These are phyloP conservation scores for Apostichopus leukothele DNA, from an alignment of 53 echinoderm and acorn worm genomes.

Conservation along the genomic window DNA sequence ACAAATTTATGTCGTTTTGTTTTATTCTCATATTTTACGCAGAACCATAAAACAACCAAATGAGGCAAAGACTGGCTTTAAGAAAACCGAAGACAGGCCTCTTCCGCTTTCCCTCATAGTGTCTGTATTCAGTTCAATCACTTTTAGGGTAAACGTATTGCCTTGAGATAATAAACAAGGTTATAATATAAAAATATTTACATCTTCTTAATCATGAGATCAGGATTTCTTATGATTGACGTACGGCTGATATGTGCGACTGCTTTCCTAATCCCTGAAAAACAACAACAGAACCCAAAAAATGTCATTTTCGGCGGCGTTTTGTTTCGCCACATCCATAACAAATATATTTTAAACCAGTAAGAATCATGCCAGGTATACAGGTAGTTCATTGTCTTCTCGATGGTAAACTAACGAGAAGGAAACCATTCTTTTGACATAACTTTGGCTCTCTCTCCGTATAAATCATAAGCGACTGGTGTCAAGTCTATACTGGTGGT, in stretches of 20 bases:
- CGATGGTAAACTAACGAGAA: neutral
- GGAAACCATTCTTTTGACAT: neutral
- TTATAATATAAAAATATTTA: constrained; percentile 43
- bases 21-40: neutral
- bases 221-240: constrained; percentile 37
- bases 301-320: neutral
- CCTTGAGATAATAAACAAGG: constrained; percentile 37
- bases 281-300: neutral
- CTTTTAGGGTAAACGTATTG: constrained; percentile 30
- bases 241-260: neutral
- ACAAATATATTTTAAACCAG: neutral
- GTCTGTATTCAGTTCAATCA: constrained; percentile 5
- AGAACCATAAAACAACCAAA: too few species aligned
- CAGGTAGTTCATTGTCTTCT: too few species aligned
- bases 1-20: neutral
- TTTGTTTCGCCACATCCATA: constrained; percentile 5
- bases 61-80: neutral
- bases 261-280: neutral
- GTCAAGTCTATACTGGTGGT: constrained; percentile 49
- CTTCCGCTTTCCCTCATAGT: neutral
- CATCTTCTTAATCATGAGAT: neutral
- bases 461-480: constrained; percentile 47
- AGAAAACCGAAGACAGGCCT: neutral
- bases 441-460: neutral
- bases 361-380: too few species aligned